Base-by-base conservation (phyloP, 2,113 vertebrate genomes). In the Apus apus region DNA sequence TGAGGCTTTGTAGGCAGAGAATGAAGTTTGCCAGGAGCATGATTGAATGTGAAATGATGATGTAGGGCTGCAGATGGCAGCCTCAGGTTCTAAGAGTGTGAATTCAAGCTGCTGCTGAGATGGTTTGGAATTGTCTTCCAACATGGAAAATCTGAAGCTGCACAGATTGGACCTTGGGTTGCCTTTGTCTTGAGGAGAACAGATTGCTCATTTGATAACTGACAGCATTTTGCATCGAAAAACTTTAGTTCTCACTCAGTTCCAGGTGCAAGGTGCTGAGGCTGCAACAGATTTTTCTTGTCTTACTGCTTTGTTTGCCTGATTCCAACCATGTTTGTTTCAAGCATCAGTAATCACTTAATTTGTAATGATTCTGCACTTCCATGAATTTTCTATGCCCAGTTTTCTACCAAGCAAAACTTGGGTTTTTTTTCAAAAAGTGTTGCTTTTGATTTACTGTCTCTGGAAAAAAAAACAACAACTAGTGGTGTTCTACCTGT, bases 61-160 rank as follows among this genome's bases (percentile, higher is more conserved):
- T 84, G 86, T 21, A 46, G 81, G 66, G 91, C 66, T 75, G 71
- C 92, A 93, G 95, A 78, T 95, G 93, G 90, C 88, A 80, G 72
- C 82, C 64, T 86, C 3, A 15, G 93, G 77, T 88, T 94, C 75
- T 15, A 34, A 85, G 64, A 57, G 19, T 6, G 10, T 30, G 70
- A 61, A 72, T 68, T 85, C 38, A 84, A 70, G 90, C 78, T 95
- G 91, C 84, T 94, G 74, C 67, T 56, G 91, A 43, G 75, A 71
- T 71, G 64, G 38, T 25, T 86, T 87, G 60, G 71, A 86, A 58
- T 90, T 84, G 34, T 60, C 56, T 76, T 34, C 16, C 25, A 51
- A 3, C 0, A 0, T 45, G 74, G 68, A 68, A 56, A 87, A 92
- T 68, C 75, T 87, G 79, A 83, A 91, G 74, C 71, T 94, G 89